Percentiles rank a stretch among this genome's conserved stretches.
Evolutionary conservation across 1,140 invertebrate genomes (phyloP).

Genomic region (Drosophila tani): DNA sequence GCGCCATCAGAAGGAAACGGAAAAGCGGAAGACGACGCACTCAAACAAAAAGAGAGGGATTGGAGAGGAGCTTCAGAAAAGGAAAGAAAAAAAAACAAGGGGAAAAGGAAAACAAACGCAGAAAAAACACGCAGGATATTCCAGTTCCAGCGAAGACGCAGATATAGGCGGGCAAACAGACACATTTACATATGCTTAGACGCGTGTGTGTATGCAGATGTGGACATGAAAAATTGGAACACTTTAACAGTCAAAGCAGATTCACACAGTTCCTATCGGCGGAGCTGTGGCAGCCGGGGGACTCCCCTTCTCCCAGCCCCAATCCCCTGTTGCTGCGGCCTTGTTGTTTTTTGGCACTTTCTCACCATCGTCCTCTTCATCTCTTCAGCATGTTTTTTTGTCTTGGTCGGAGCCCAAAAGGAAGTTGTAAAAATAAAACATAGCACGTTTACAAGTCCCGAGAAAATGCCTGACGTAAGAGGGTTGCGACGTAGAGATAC

Average conservation of each 20-base stretch:
- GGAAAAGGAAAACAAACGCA: constrained; percentile 37
- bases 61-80: constrained; percentile 9
- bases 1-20: constrained; percentile 74
- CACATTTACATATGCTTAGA: constrained; percentile 37
- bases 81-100: constrained; percentile 26
- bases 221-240: constrained; percentile 78
- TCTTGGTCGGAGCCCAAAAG: constrained; percentile 29
- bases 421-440: constrained; percentile 82
- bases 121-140: constrained; percentile 55
- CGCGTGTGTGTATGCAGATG: constrained; percentile 62
- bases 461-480: background rate
- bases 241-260: constrained; percentile 76
- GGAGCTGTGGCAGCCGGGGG: background rate
- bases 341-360: constrained; percentile 77
- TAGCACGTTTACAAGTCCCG: constrained; percentile 72
- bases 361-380: constrained; percentile 57
- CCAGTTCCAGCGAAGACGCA: constrained; percentile 37
- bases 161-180: constrained; percentile 48
- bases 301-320: background rate
- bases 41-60: constrained; percentile 47
- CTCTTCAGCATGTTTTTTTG: constrained; percentile 18
- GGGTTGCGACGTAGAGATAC: constrained; percentile 29
- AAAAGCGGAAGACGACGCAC: constrained; percentile 77
- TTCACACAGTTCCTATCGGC: constrained; percentile 46
- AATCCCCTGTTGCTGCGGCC: constrained; percentile 25